Evolutionary conservation across 2,113 vertebrate genomes (phyloP).

Genomic region (Pionites leucogaster): DNA sequence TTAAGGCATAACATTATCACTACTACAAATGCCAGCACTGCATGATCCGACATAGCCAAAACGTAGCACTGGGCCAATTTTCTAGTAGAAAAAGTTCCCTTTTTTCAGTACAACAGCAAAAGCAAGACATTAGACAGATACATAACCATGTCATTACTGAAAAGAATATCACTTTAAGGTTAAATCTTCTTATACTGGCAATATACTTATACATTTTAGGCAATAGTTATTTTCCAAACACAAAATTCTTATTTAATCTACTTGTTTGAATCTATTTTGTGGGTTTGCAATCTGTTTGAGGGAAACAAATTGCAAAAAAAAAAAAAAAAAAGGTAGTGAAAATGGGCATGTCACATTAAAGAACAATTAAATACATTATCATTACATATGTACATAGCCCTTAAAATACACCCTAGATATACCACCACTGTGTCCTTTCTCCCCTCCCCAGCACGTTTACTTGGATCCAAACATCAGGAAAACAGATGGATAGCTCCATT

Average conservation of each 20-base stretch:
- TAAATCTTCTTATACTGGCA: neutral
- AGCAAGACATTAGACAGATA: neutral
- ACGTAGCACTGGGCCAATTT: neutral
- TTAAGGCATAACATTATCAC: slow-evolving; percentile 26
- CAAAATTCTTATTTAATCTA: neutral
- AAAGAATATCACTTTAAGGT: neutral
- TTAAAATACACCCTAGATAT: neutral
- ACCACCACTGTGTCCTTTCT: neutral
- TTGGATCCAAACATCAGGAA: neutral
- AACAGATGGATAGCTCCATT: neutral
- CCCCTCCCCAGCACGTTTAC: neutral
- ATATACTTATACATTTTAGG: neutral
- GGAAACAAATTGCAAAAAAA: neutral
- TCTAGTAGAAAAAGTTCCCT: neutral
- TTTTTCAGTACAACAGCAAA: neutral
- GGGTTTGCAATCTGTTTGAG: neutral
- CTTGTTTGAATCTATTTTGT: neutral
- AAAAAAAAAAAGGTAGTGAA: neutral
- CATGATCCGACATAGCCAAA: neutral
- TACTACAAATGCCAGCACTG: neutral
- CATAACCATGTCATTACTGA: neutral
- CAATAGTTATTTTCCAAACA: neutral
- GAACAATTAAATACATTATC: neutral
- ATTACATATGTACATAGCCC: neutral
- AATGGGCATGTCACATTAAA: neutral